These are phyloP conservation scores for Morelia viridis DNA, from an alignment of 2,797 vertebrate genomes.

Conservation along the genomic window DNA sequence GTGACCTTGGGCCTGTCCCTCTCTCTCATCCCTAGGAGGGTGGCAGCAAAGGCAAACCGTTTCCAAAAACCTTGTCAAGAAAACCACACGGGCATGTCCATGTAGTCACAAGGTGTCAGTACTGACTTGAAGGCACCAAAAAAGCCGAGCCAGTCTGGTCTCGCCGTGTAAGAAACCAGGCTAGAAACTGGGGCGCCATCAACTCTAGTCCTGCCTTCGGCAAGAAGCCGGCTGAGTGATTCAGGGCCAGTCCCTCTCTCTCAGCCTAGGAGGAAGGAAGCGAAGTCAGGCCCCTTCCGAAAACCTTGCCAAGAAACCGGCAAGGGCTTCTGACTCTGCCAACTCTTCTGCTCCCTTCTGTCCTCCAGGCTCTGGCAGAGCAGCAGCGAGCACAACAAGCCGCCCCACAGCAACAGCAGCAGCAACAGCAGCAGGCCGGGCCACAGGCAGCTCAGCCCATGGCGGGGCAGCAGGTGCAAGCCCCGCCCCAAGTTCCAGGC, in stretches of 20 bases:
- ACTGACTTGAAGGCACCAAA: no score
- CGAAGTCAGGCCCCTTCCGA: not conserved
- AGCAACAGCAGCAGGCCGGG: constrained; percentile 57
- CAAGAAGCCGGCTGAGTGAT: not conserved
- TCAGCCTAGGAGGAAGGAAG: not conserved
- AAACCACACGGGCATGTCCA: no score
- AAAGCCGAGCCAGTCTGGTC: no score
- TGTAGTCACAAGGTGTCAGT: no score
- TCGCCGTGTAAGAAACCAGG: no score
- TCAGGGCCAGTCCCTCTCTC: not conserved
- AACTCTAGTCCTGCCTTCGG: no score
- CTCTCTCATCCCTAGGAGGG: not conserved
- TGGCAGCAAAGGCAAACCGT: no score
- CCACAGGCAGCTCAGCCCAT: constrained; percentile 67
- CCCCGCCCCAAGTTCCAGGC: constrained; percentile 77
- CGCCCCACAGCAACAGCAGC: constrained; percentile 55
- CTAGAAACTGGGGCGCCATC: no score
- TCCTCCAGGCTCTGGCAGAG: constrained; percentile 85
- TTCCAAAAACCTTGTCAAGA: no score
- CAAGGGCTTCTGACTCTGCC: not conserved
- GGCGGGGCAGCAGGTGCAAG: constrained; percentile 65
- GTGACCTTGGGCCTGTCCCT: not conserved
- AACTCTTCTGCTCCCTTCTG: not conserved
- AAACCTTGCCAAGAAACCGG: not conserved
- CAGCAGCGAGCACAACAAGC: constrained; percentile 89